phyloP scores from a whole-genome alignment of 1,140 invertebrate species.

The Drosophila varians region DNA sequence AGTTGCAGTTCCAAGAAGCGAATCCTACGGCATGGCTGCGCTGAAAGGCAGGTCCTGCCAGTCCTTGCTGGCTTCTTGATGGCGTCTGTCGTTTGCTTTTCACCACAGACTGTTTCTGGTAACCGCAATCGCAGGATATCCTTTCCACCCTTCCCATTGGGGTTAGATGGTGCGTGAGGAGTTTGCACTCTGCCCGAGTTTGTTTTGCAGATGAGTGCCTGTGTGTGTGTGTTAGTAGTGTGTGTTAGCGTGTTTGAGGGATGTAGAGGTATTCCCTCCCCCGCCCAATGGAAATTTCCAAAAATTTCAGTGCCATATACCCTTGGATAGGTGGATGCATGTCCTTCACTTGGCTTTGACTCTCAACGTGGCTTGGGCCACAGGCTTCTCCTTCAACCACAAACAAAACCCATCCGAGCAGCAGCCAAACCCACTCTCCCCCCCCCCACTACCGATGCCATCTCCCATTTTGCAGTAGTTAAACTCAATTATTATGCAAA shows the following conservation, averaged over 20 bases:
- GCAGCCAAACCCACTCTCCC: conserved; percentile 64
- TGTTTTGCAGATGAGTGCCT: conserved; percentile 58
- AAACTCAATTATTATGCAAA: conserved; percentile 82
- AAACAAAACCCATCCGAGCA: conserved; percentile 76
- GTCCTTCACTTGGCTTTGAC: conserved; percentile 63
- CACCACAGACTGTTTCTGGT: conserved; percentile 45
- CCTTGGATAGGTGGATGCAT: conserved; percentile 34
- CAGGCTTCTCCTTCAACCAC: conserved; percentile 45
- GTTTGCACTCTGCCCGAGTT: conserved; percentile 50
- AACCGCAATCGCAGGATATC: conserved; percentile 24
- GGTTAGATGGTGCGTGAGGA: conserved; percentile 55
- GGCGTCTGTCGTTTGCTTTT: conserved; percentile 44
- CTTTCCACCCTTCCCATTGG: conserved; percentile 8
- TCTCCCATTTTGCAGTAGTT: conserved; percentile 68
- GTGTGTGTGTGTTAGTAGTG: conserved; percentile 25
- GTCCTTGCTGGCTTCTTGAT: conserved; percentile 22
- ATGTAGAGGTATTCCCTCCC: background rate
- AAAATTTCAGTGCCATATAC: conserved; percentile 65
- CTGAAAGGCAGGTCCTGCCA: background rate
- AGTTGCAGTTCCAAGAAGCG: conserved; percentile 1
- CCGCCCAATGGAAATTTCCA: conserved; percentile 60
- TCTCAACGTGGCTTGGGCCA: conserved; percentile 15
- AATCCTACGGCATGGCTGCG: background rate
- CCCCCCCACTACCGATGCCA: conserved; percentile 7
- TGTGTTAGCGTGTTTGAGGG: conserved; percentile 14